phyloP scores from a whole-genome alignment of 2,797 vertebrate genomes.

The Iguana delicatissima region DNA sequence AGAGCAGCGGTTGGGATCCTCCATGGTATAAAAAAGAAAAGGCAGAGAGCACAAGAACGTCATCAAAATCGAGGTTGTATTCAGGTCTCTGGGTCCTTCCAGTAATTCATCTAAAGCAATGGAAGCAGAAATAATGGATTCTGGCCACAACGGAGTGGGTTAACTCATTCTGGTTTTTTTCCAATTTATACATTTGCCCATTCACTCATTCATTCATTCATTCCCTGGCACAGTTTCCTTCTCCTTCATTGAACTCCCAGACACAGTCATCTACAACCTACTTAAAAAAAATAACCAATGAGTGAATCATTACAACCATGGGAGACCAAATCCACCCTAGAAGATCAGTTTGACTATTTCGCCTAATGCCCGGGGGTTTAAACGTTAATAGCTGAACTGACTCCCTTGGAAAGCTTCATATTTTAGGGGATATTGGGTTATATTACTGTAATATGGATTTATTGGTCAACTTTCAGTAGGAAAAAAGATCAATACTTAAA shows the following conservation, averaged over 20 bases:
- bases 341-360: not conserved
- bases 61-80: conserved; percentile 22
- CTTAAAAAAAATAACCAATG: conserved; percentile 29
- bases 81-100: conserved; percentile 12
- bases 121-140: conserved; percentile 47
- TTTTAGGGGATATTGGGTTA: not conserved
- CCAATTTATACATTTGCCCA: conserved; percentile 25
- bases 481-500: not conserved
- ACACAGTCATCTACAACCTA: not conserved
- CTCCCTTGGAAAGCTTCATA: not conserved
- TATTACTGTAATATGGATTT: conserved; percentile 3
- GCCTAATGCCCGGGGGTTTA: not conserved
- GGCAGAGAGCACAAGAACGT: rapidly evolving
- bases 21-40: not conserved
- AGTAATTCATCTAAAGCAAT: conserved; percentile 53
- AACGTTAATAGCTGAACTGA: not conserved
- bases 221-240: conserved; percentile 28
- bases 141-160: not conserved
- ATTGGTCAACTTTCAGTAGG: not conserved
- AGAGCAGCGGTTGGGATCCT: not conserved
- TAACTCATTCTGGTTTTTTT: conserved; percentile 40
- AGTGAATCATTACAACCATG: conserved; percentile 40
- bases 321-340: not conserved
- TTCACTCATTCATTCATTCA: conserved; percentile 33
- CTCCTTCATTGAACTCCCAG: not conserved